These are phyloP conservation scores for Antechinus flavipes DNA, from an alignment of 2,113 vertebrate genomes.

Conservation along the genomic window DNA sequence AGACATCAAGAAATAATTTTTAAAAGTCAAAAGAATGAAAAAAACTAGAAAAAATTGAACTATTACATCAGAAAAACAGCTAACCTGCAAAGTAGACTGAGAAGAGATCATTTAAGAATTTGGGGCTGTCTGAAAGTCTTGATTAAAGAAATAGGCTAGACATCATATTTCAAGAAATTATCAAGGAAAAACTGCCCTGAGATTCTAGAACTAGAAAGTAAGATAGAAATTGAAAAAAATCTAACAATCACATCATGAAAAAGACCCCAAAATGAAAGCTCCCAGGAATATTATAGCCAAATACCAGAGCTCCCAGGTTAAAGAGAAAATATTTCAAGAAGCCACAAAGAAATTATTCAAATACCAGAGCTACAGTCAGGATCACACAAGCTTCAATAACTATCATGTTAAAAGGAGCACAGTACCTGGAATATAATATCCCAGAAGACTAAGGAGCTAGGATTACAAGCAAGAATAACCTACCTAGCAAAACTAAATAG, in stretches of 20 bases:
- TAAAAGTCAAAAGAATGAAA: too few species aligned
- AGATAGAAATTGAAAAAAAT: not conserved
- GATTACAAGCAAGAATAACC: not conserved
- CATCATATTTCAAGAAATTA: not conserved
- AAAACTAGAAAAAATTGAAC: not conserved
- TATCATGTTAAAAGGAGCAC: not conserved
- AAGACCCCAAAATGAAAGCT: not conserved
- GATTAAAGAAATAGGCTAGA: not conserved
- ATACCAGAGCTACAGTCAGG: not conserved
- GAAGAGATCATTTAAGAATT: not conserved
- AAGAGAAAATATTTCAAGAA: not conserved
- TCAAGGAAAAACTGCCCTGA: not conserved
- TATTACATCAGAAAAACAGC: not conserved
- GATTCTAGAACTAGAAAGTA: not conserved
- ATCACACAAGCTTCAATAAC: not conserved
- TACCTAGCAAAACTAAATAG: not conserved
- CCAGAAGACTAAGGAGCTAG: not conserved
- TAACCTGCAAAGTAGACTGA: not conserved
- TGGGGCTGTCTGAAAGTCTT: not conserved
- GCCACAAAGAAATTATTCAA: not conserved
- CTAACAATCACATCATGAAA: not conserved
- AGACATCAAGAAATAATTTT: too few species aligned
- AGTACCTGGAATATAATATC: not conserved
- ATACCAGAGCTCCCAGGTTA: not conserved
- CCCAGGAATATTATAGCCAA: not conserved